Evolutionary conservation across 2,888 invertebrate species (phyloP).

Genomic region (Cistogaster globosa): DNA sequence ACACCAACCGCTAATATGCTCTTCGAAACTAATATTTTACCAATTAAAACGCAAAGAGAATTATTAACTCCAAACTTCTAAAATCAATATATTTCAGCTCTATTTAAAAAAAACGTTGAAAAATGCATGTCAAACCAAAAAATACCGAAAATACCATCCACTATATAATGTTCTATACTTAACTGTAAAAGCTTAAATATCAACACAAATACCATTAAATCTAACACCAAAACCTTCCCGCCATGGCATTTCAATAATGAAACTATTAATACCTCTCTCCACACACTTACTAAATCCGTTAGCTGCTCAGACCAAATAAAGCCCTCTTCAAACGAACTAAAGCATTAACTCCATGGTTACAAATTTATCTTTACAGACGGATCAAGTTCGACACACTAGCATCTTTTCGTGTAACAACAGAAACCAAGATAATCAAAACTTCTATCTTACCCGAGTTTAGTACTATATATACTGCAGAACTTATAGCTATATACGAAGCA

Average conservation of each 20-base stretch:
- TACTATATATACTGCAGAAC: constrained; percentile 1
- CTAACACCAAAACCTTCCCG: neutral
- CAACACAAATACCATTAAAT: neutral
- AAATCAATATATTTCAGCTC: neutral
- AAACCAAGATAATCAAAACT: neutral
- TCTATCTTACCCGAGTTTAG: constrained; percentile 5
- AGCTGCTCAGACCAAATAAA: neutral
- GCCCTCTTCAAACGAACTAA: constrained; percentile 10
- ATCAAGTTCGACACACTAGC: neutral
- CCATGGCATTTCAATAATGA: no score
- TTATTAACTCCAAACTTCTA: constrained; percentile 14
- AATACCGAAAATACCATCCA: no score
- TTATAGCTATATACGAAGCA: no score
- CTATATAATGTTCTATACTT: neutral
- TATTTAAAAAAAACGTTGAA: neutral
- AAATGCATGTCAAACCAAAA: neutral
- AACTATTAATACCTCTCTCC: neutral
- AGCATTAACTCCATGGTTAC: neutral
- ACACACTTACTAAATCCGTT: neutral
- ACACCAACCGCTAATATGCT: no score
- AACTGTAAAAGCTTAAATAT: constrained; percentile 7
- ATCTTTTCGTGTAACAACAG: constrained; percentile 4
- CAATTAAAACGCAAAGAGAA: no score
- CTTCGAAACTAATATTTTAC: no score
- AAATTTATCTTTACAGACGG: constrained; percentile 11